Percentiles rank a stretch among this genome's conserved stretches.
Conservation (phyloP, 2,888 invertebrate genomes). For the Zootermopsis nevadensis region DNA sequence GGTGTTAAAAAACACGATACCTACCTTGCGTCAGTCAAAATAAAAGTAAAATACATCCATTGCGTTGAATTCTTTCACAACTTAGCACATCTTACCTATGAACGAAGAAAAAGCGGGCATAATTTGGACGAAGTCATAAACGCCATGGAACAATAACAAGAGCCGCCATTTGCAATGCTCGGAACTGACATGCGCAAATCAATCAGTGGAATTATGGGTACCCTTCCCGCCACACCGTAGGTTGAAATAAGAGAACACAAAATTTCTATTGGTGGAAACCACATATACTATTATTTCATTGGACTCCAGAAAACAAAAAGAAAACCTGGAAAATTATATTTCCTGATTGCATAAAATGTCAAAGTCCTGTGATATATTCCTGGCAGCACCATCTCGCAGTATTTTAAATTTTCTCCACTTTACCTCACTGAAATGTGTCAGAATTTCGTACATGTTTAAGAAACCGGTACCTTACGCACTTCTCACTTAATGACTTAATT, state of each 20-base stretch:
- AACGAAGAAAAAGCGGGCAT: conserved; percentile 64
- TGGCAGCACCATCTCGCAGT: background rate
- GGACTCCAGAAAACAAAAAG: conserved; percentile 46
- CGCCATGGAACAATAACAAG: conserved; percentile 98
- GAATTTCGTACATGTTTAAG: no score
- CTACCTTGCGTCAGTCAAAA: conserved; percentile 49
- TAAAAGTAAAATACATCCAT: conserved; percentile 51
- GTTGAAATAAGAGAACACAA: conserved; percentile 55
- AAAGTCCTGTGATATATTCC: background rate
- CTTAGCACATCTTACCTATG: conserved; percentile 61
- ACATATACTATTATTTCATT: conserved; percentile 42
- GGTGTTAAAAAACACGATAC: conserved; percentile 51
- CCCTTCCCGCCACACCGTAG: conserved; percentile 60
- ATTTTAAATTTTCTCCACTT: background rate
- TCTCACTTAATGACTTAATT: no score
- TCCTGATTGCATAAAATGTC: conserved; percentile 33
- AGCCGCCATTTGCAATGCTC: conserved; percentile 97
- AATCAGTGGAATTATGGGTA: conserved; percentile 61
- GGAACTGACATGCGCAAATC: conserved; percentile 80
- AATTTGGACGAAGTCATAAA: conserved; percentile 67
- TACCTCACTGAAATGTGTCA: no score
- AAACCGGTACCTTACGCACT: no score
- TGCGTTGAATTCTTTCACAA: conserved; percentile 53
- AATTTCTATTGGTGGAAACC: conserved; percentile 52
- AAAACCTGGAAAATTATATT: conserved; percentile 41